Base-by-base conservation (phyloP, 1,140 invertebrate species). In the Maconellicoccus hirsutus region DNA sequence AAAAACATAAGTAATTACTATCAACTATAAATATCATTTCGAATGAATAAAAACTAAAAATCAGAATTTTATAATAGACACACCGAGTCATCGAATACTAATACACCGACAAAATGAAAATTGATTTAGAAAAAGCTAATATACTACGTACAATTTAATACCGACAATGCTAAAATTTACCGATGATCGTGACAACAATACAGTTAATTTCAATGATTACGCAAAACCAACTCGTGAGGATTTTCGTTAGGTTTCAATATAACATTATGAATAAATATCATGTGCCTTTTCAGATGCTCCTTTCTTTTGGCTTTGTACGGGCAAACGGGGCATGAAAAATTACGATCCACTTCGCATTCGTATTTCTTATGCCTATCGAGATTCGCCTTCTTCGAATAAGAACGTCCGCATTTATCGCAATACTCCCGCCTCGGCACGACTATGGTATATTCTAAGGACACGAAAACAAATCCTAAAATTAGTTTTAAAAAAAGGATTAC, bases 311-410 rank as follows among this genome's bases (percentile, higher is more conserved):
- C 76, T 66, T 72, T 77, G 71, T 80, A 79, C 23, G 79, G 77
- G 71, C 81, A 82, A 71, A 80, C 63, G 6, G 79, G 79, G 70
- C 84, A 85, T 10, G 79, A 77, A 75, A 82, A 84, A 75, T 80
- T 78, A 2, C 83, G 82, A 10, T 78, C 78, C 8, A 82, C 79
- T 23, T 82, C 82, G 73, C 84, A 85, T 71, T 85, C 83, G 71
- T 83, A 80, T 52, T 81, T 79, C 69, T 78, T 75, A 72, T 83
- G 82, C 25, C 81, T 76, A 26, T 77, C 76, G 27, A 82, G 72
- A 72, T 80, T 81, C 70, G 78, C 78, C 71, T 79, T 80, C 63
- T 80, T 79, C 3, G 77, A 77, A 71, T 82, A 83, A 29, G 74
- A 75, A 39, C 79, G 77, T 19, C 78, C 78, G 75, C 81, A 83